Base-by-base conservation (phyloP, 2,888 invertebrate species). In the Leuctra nigra region DNA sequence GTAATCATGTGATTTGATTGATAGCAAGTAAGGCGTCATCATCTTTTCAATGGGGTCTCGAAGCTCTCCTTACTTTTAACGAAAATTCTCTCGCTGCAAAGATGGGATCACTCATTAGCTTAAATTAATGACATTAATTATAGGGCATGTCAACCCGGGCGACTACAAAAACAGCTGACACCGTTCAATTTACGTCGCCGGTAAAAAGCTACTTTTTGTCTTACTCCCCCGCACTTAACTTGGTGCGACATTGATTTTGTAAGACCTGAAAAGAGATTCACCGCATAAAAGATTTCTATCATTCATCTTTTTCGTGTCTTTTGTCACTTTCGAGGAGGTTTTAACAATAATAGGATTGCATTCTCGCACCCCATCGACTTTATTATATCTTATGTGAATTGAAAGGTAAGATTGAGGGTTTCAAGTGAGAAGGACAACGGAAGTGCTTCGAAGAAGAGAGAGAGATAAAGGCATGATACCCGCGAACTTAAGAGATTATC, bases 201-300 rank as follows among this genome's bases (percentile, higher is more conserved):
- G 14, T 35, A 50, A 50, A 50, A 50, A 50, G 33, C 9, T 6
- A 13, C 50, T 50, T 50, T 50, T 50, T 50, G 50, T 50, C 50
- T 50, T 14, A 41, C 22, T 22, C 36, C 14, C 22, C 6, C 35
- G 35, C 33, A 33, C 36, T 50, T 35, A 50, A 50, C 33, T 18
- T 20, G 16, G 18, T 50, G 50, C 18, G 50, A 50, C 50, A 35
- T 50, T 50, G 50, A 50, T 50, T 50, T 35, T 20, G 35, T 24
- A 24, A 47, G 11, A 23, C 35, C 23, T 57, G 57, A 57, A 56
- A 57, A 57, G 57, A 47, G 33, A 25, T 23, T 16, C 44, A 36
- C 23, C 57, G 35, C 57, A 57, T 57, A 57, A 57, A 57, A 57
- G 57, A 57, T 54, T 50, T 48, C 54, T 25, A 57, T 54, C 57